Evolutionary conservation across 30 jellyfish, hydroid and myxozoan species (phyloP).

Genomic region (Pseudorhiza aurosa): DNA sequence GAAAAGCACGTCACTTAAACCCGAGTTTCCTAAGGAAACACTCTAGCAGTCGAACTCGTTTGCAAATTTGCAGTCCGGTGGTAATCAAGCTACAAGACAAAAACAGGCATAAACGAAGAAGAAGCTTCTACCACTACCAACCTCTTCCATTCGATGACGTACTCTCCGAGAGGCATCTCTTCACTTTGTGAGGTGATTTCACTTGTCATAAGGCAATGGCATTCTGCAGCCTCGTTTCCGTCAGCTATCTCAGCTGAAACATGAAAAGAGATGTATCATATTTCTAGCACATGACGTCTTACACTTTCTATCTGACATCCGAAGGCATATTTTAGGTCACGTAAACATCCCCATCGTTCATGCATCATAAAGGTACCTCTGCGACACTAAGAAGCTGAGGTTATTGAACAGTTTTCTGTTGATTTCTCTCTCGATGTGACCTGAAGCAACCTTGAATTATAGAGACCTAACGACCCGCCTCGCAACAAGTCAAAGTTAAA

Average conservation of each 20-base stretch:
- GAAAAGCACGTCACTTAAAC: background rate
- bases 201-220: conserved; percentile 76
- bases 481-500: too few relatives aligned
- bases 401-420: too few relatives aligned
- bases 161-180: conserved; percentile 76
- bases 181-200: conserved; percentile 19
- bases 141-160: conserved; percentile 88
- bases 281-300: background rate
- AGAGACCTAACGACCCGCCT: too few relatives aligned
- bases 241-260: conserved; percentile 63
- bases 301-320: too few relatives aligned
- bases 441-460: too few relatives aligned
- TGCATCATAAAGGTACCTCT: too few relatives aligned
- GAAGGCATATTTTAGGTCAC: too few relatives aligned
- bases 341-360: too few relatives aligned
- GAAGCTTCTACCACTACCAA: background rate
- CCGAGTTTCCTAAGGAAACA: background rate
- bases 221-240: conserved; percentile 89
- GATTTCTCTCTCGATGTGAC: too few relatives aligned
- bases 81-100: too few relatives aligned
- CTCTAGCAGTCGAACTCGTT: background rate
- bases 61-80: background rate
- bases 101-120: too few relatives aligned
- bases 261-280: background rate
- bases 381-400: background rate